phyloP scores from a whole-genome alignment of 1,140 invertebrate genomes.

The Scaptomyza pallida region DNA sequence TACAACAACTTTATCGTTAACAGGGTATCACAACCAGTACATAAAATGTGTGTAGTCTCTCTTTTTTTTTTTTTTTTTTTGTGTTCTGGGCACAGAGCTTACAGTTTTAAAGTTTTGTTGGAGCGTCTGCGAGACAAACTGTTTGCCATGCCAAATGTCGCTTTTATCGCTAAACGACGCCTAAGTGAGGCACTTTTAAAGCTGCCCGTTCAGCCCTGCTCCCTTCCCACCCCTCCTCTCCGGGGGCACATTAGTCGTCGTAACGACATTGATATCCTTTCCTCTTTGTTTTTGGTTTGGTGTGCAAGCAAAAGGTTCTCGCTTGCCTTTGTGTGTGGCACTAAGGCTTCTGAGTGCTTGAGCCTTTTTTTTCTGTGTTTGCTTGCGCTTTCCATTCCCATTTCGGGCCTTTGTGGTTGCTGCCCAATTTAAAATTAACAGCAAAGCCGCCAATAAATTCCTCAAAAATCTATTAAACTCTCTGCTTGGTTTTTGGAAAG shows the following conservation, averaged over 20 bases:
- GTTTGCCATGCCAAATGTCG: conserved; percentile 47
- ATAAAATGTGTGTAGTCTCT: conserved; percentile 51
- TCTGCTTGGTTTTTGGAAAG: neutral
- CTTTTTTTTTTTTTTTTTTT: conserved; percentile 43
- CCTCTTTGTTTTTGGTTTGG: conserved; percentile 17
- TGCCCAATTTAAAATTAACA: conserved; percentile 49
- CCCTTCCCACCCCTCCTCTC: conserved; percentile 10
- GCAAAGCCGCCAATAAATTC: conserved; percentile 61
- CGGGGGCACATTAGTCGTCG: conserved; percentile 58
- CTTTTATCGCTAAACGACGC: conserved; percentile 79
- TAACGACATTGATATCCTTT: conserved; percentile 65
- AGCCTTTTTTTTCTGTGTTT: conserved; percentile 29
- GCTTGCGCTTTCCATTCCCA: conserved; percentile 62
- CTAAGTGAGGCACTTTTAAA: conserved; percentile 66
- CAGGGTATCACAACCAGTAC: conserved; percentile 17
- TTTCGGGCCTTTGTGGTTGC: conserved; percentile 58
- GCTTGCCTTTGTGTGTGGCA: conserved; percentile 37
- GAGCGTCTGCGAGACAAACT: conserved; percentile 12
- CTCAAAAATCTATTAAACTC: conserved; percentile 35
- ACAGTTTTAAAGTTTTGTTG: conserved; percentile 65
- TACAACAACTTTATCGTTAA: neutral
- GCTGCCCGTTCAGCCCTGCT: neutral
- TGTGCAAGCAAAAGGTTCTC: conserved; percentile 24
- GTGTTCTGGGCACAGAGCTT: conserved; percentile 49
- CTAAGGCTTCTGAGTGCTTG: conserved; percentile 12